These are phyloP conservation scores for Diuraphis noxia DNA, from an alignment of 1,140 invertebrate genomes.

Conservation along the genomic window DNA sequence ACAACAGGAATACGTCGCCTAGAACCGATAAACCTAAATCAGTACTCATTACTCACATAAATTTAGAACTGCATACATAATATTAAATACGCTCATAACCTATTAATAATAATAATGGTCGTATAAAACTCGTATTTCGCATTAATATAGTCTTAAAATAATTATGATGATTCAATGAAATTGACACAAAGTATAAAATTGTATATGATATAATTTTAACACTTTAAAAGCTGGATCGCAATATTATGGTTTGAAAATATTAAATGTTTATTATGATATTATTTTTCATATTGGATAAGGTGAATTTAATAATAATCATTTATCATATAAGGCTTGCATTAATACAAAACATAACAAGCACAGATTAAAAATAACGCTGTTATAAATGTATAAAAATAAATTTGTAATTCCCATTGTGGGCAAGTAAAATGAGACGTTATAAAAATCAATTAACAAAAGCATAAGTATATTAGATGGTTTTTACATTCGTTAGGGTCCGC, in stretches of 20 bases:
- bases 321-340: not conserved
- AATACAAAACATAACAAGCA: not conserved
- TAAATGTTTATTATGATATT: too few relatives aligned
- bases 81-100: too few relatives aligned
- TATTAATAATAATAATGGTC: too few relatives aligned
- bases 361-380: not conserved
- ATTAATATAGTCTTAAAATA: not conserved
- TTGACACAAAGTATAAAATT: not conserved
- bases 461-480: not conserved
- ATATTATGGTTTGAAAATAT: not conserved
- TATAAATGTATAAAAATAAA: not conserved
- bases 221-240: not conserved
- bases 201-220: not conserved
- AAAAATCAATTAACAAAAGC: not conserved
- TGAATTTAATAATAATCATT: not conserved
- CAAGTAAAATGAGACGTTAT: not conserved
- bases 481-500: too few relatives aligned
- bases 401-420: not conserved
- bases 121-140: too few relatives aligned
- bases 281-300: not conserved
- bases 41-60: not conserved
- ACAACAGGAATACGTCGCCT: conserved; percentile 80
- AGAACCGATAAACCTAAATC: conserved; percentile 59
- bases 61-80: too few relatives aligned
- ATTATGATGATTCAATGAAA: not conserved